Evolutionary conservation across 2,888 invertebrate genomes (phyloP), one percentile per base, ranked within the genome.

Genomic region (Cenopis cana): DNA sequence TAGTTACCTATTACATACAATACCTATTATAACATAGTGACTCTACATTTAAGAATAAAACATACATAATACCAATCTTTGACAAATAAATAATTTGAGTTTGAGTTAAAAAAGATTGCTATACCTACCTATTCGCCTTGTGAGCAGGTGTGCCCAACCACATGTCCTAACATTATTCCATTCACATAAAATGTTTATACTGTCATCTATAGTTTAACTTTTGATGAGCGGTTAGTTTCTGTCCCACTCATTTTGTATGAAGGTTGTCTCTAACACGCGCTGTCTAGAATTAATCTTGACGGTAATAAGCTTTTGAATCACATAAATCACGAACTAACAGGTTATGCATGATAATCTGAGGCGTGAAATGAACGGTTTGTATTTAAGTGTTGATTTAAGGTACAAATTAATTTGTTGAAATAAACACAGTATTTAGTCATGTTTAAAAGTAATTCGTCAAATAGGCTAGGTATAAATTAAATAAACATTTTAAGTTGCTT

Each of bases 111-210:
- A 82, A 82, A 79, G 60, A 72, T 69, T 73, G 73, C 50, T 65
- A 29, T 36, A 59, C 54, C n/a, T n/a, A n/a, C n/a, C n/a, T n/a
- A n/a, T n/a, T 72, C 52, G 84, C 80, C 78, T 82, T 76, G 76
- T 67, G 72, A 76, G 64, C 80, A 85, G 86, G 85, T 85, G 85
- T 85, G 84, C 81, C 80, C 75, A 78, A 81, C 81, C 81, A 83
- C 82, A 82, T 68, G 76, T 75, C 70, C 66, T 74, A 76, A 77
- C n/a, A 46, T n/a, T 8, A 78, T 78, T 76, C 46, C 62, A 69
- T 76, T 76, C 74, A 76, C 77, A 76, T 74, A 73, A 75, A 73
- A 76, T 68, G 72, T 76, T 59, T 38, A 52, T 50, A 20, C 81
- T 81, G 81, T 82, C 81, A 81, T 78, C 77, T 76, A 76, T 74